Conservation (phyloP, 2,888 invertebrate species). For the Oligia strigilis region DNA sequence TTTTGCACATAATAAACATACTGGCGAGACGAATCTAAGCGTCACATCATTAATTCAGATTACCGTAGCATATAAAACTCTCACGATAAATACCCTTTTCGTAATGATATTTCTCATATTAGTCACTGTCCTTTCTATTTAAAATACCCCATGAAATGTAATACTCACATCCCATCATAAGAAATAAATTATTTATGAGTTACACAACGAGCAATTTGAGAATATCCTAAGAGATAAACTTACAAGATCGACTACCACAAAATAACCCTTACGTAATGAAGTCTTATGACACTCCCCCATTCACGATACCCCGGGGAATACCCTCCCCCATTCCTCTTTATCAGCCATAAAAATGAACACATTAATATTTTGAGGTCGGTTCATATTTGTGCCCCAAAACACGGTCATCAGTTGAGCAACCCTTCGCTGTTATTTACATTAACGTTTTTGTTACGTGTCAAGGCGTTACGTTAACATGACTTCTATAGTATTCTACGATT, state of each 20-base stretch:
- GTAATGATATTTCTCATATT: background rate
- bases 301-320: conserved; percentile 23
- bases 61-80: background rate
- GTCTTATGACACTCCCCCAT: conserved; percentile 39
- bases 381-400: conserved; percentile 39
- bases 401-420: conserved; percentile 48
- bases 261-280: conserved; percentile 46
- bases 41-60: background rate
- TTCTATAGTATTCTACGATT: conserved; percentile 42
- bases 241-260: conserved; percentile 38
- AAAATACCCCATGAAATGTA: background rate
- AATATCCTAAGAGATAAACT: conserved; percentile 36
- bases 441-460: conserved; percentile 39
- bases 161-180: background rate
- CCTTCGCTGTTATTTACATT: conserved; percentile 32
- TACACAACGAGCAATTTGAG: conserved; percentile 34
- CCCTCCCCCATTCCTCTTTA: conserved; percentile 24
- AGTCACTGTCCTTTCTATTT: background rate
- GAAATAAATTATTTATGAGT: conserved; percentile 14
- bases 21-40: background rate
- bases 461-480: conserved; percentile 28
- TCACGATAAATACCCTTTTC: background rate
- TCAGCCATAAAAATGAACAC: conserved; percentile 53
- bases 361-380: conserved; percentile 46
- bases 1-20: background rate